Conservation (phyloP, 2,888 invertebrate species). For the Drosophila ustulata region DNA sequence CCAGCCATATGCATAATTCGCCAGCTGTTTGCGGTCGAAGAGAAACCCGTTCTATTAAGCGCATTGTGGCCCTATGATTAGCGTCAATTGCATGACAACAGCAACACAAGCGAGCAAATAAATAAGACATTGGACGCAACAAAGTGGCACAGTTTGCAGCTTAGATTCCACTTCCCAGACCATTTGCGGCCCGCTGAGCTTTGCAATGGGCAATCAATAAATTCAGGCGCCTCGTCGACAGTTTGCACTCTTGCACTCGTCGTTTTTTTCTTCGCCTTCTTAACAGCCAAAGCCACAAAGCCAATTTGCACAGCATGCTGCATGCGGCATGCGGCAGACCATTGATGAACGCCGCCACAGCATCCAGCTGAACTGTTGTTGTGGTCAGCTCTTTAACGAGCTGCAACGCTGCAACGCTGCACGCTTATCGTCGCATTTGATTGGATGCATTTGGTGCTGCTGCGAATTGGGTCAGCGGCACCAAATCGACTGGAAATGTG, state of each 20-base stretch:
- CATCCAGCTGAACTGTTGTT: constrained; percentile 35
- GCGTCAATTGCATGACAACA: constrained; percentile 57
- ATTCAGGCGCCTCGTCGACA: constrained; percentile 59
- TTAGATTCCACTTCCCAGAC: constrained; percentile 25
- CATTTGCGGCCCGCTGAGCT: constrained; percentile 29
- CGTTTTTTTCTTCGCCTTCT: constrained; percentile 1
- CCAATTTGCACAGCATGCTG: constrained; percentile 77
- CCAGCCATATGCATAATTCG: constrained; percentile 1
- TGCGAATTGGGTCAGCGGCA: constrained; percentile 52
- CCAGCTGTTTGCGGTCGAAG: constrained; percentile 16
- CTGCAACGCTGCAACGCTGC: constrained; percentile 8
- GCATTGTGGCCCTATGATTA: constrained; percentile 67
- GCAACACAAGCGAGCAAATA: constrained; percentile 14
- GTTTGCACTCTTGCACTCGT: constrained; percentile 15
- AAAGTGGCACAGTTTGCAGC: constrained; percentile 8
- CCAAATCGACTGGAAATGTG: constrained; percentile 25
- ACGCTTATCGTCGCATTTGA: constrained; percentile 56
- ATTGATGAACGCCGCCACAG: constrained; percentile 55
- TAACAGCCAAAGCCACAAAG: constrained; percentile 32
- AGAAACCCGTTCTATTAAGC: constrained; percentile 51
- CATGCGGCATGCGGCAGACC: constrained; percentile 19
- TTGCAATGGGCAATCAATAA: constrained; percentile 56
- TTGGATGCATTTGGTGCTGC: constrained; percentile 41
- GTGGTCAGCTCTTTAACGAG: constrained; percentile 53
- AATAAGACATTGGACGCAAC: constrained; percentile 20